These are phyloP conservation scores for Neodiprion pinetum DNA, from an alignment of 1,140 invertebrate genomes.

Conservation along the genomic window DNA sequence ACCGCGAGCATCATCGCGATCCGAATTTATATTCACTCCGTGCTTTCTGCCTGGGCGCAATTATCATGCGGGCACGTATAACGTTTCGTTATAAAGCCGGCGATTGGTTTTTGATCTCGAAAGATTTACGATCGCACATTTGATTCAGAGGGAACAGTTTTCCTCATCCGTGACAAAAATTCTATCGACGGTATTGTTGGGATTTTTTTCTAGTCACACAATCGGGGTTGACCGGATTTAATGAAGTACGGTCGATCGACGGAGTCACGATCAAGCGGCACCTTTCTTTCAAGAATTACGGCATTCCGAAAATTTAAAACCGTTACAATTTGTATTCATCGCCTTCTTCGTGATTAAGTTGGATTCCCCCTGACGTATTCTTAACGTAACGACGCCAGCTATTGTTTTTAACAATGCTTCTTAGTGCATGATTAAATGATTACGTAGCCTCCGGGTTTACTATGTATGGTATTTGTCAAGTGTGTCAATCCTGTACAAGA, in stretches of 20 bases:
- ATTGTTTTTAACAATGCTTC: not conserved
- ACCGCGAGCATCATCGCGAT: not conserved
- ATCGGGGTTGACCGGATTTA: too few species aligned
- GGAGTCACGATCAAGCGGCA: too few species aligned
- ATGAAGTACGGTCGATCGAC: too few species aligned
- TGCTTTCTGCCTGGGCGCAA: not conserved
- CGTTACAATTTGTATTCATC: not conserved
- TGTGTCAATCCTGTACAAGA: too few species aligned
- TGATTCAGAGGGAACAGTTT: not conserved
- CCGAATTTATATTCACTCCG: not conserved
- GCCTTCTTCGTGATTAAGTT: not conserved
- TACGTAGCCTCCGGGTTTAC: too few species aligned
- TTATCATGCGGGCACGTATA: not conserved
- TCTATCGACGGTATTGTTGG: not conserved
- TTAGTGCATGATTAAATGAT: not conserved
- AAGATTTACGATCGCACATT: not conserved
- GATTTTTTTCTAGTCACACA: too few species aligned
- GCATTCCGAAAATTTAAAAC: not conserved
- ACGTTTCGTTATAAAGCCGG: not conserved
- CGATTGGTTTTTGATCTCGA: constrained; percentile 3
- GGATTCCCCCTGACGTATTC: not conserved
- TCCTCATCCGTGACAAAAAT: not conserved
- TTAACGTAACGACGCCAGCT: not conserved
- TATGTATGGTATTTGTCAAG: too few species aligned
- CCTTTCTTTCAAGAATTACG: too few species aligned